Base-by-base conservation (phyloP, 2,888 invertebrate genomes). In the Cheilosia vernalis region DNA sequence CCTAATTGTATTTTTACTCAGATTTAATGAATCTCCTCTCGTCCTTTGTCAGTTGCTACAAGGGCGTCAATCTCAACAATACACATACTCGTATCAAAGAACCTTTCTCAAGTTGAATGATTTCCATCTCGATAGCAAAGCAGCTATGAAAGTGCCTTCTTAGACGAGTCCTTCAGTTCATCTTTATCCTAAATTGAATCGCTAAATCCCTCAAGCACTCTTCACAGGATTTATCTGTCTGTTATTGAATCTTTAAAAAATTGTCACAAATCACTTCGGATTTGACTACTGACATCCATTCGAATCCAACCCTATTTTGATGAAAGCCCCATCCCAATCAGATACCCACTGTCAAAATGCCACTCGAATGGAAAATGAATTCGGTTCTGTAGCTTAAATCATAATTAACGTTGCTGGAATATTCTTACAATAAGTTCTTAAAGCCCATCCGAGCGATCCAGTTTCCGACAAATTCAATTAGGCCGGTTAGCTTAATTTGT, bases 201-300 rank as follows among this genome's bases (percentile, higher is more conserved):
- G n/a, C 19, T 6, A 61, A 42, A 27, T 44, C 60, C 44, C 42
- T n/a, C 24, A 44, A 61, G 60, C 4, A 61, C n/a, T 6, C 60
- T 40, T 21, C 10, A 2, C 10, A 15, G 15, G 4, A 7, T 61
- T n/a, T 61, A 7, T 17, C 27, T n/a, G 5, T 44, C 42, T n/a
- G 24, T 42, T 40, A 44, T 5, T 37, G 13, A 37, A 4, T 37
- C 37, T 13, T 37, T 7, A n/a, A 44, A 60, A 40, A 40, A 42
- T 13, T 40, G 40, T 60, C 44, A 27, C 44, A 60, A 40, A 60
- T 60, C 60, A 42, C 42, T 60, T 60, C 4, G 2, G 27, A 27
- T 27, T 27, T 27, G 27, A 40, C 19, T 9, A 40, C 19, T 17
- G 10, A 47, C 44, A 15, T n/a, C 15, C 44, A 61, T 61, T 44